Evolutionary conservation across 2,888 invertebrate genomes (phyloP).

Genomic region (Epistrophella euchroma): DNA sequence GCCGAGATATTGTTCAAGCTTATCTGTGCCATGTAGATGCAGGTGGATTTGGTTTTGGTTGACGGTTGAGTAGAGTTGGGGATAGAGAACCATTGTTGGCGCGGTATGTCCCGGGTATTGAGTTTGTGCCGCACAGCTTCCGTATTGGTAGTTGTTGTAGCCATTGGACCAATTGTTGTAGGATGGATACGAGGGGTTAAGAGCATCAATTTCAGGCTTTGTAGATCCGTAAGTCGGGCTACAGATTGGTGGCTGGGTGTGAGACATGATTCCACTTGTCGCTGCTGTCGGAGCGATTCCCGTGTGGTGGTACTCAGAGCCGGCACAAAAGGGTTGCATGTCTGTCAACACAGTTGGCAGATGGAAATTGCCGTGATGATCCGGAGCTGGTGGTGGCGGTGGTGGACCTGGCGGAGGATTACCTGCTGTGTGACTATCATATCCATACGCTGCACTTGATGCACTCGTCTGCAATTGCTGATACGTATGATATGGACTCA

Average conservation of each 20-base stretch:
- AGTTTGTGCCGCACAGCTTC: slow-evolving; percentile 82
- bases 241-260: slow-evolving; percentile 78
- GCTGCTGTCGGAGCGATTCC: slow-evolving; percentile 79
- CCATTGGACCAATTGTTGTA: slow-evolving; percentile 85
- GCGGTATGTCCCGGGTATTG: slow-evolving; percentile 82
- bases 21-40: slow-evolving; percentile 89
- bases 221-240: slow-evolving; percentile 79
- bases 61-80: slow-evolving; percentile 92
- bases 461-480: slow-evolving; percentile 71
- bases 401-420: slow-evolving; percentile 66
- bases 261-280: slow-evolving; percentile 78
- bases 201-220: slow-evolving; percentile 81
- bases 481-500: slow-evolving; percentile 63
- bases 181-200: slow-evolving; percentile 81
- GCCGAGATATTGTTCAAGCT: slow-evolving; percentile 87
- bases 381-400: slow-evolving; percentile 77
- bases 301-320: slow-evolving; percentile 83
- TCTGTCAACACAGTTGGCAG: slow-evolving; percentile 86
- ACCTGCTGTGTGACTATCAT: slow-evolving; percentile 73
- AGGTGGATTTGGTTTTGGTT: slow-evolving; percentile 95
- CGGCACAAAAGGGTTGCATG: slow-evolving; percentile 84
- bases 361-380: slow-evolving; percentile 85
- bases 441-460: slow-evolving; percentile 72
- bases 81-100: slow-evolving; percentile 89
- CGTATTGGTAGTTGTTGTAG: slow-evolving; percentile 90